A percentile compares a stretch with the other conserved stretches of the same genome.
phyloP scores from a whole-genome alignment of 2,888 invertebrate genomes.

The Microctonus brassicae region DNA sequence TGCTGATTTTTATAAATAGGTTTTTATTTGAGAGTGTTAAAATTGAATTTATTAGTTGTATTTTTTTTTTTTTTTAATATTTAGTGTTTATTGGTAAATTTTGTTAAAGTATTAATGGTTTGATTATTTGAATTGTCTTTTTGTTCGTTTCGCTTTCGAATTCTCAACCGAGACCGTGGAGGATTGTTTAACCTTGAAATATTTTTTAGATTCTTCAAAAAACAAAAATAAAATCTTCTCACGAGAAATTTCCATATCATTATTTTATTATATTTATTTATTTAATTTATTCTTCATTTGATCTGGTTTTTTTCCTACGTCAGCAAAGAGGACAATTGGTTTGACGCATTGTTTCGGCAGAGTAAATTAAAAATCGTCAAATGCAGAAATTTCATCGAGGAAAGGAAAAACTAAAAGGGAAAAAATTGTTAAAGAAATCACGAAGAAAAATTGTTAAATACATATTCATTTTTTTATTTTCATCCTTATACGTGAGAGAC shows the following conservation, averaged over 20 bases:
- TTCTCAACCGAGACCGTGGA: slow-evolving; percentile 30
- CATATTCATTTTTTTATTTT: background rate
- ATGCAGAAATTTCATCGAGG: no score
- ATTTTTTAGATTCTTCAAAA: slow-evolving; percentile 37
- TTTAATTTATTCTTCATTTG: background rate
- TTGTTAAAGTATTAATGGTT: no score
- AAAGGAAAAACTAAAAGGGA: background rate
- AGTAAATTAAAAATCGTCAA: background rate
- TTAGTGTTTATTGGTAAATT: no score
- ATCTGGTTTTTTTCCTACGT: background rate
- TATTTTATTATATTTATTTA: background rate
- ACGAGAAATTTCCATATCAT: slow-evolving; percentile 24
- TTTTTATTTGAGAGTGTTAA: background rate
- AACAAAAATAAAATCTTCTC: slow-evolving; percentile 32
- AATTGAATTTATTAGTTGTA: background rate
- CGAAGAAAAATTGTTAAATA: background rate
- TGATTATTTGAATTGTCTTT: background rate
- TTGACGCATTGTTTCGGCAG: slow-evolving; percentile 12
- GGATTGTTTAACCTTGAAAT: slow-evolving; percentile 40
- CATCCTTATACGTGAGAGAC: background rate
- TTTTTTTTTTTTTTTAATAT: background rate
- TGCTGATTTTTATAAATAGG: background rate
- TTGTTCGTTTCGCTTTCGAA: slow-evolving; percentile 12
- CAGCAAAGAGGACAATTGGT: slow-evolving; percentile 11
- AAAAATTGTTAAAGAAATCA: background rate